Conservation (phyloP, 2,113 vertebrate genomes). For the Tichodroma muraria region DNA sequence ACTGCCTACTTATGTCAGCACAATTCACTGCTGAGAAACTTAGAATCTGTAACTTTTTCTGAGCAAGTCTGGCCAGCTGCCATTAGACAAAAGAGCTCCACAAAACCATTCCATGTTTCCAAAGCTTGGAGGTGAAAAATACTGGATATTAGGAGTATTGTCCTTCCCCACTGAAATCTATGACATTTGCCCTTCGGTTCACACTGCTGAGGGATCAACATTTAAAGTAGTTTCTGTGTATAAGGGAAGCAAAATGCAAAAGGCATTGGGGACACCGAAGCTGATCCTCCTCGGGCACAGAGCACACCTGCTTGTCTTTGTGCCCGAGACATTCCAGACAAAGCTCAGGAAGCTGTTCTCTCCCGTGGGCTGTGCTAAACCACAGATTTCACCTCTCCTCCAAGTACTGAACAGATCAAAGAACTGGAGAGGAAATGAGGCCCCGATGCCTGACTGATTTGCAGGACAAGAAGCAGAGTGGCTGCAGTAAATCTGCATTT, state of each 20-base stretch:
- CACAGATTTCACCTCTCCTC: background rate
- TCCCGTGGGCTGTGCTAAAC: background rate
- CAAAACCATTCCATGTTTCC: background rate
- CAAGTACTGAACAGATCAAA: background rate
- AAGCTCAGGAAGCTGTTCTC: background rate
- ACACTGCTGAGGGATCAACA: background rate
- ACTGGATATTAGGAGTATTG: background rate
- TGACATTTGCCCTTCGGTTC: background rate
- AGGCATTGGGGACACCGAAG: background rate
- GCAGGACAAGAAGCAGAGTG: background rate
- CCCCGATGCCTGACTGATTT: background rate
- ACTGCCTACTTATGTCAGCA: conserved; percentile 8
- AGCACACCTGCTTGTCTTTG: background rate
- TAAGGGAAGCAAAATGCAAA: background rate
- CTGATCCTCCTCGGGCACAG: background rate
- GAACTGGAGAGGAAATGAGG: background rate
- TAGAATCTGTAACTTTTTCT: background rate
- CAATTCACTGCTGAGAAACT: background rate
- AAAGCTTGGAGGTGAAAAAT: background rate
- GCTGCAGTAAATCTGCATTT: conserved; percentile 8
- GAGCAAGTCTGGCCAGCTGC: background rate
- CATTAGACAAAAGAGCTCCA: background rate
- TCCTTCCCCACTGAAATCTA: background rate
- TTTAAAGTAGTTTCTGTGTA: background rate
- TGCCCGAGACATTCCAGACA: background rate